These are phyloP conservation scores for Pilophorus perplexus DNA, from an alignment of 2,888 invertebrate species.

Conservation along the genomic window DNA sequence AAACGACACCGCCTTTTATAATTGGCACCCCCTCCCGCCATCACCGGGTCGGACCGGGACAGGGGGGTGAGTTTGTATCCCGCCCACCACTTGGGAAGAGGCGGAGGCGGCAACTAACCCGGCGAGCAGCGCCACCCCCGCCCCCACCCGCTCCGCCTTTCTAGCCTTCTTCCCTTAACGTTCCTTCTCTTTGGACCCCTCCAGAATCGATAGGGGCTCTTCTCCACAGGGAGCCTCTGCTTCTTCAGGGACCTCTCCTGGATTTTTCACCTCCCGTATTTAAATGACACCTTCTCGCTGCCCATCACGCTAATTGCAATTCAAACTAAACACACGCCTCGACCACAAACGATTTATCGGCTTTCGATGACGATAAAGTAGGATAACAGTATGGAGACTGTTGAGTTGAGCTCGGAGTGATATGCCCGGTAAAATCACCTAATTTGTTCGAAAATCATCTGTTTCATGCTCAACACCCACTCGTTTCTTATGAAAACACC, in stretches of 20 bases:
- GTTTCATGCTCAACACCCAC: no score
- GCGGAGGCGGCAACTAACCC: slow-evolving; percentile 34
- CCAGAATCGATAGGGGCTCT: slow-evolving; percentile 16
- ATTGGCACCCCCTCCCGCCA: slow-evolving; percentile 24
- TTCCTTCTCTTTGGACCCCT: slow-evolving; percentile 3
- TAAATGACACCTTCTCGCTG: no score
- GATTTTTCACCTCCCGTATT: no score
- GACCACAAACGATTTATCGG: no score
- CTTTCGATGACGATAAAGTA: no score
- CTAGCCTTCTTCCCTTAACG: background rate
- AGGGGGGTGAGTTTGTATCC: slow-evolving; percentile 19
- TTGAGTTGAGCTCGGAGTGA: no score
- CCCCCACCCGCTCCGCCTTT: background rate
- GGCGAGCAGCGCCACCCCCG: background rate
- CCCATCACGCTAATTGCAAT: no score
- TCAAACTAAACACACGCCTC: no score
- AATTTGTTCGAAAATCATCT: no score
- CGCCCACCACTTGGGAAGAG: slow-evolving; percentile 27
- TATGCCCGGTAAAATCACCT: no score
- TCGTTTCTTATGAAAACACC: no score
- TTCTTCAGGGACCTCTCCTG: background rate
- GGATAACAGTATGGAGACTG: no score
- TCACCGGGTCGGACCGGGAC: background rate
- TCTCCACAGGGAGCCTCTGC: background rate
- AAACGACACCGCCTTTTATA: slow-evolving; percentile 43